Evolutionary conservation across 2,888 invertebrate species (phyloP).

Genomic region (Glyphotaelius pellucidus): DNA sequence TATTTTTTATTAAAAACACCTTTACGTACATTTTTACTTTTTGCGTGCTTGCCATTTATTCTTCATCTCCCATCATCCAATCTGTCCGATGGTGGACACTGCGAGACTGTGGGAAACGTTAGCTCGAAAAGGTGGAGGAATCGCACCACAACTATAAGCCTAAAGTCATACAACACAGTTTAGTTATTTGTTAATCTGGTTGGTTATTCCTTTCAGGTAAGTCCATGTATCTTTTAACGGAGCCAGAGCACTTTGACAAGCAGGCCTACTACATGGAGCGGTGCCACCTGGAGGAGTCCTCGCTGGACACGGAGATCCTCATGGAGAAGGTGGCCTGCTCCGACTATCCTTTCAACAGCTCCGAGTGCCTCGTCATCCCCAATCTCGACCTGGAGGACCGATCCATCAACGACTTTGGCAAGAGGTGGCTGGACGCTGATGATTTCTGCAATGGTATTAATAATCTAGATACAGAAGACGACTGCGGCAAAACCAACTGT

Average conservation of each 20-base stretch:
- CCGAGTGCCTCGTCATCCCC: slow-evolving; percentile 59
- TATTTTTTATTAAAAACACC: neutral
- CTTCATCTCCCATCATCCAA: too few species aligned
- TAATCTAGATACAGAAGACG: neutral
- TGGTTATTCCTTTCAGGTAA: slow-evolving; percentile 56
- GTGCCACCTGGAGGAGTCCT: slow-evolving; percentile 43
- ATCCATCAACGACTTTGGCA: slow-evolving; percentile 56
- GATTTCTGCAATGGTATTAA: neutral
- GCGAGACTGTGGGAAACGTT: neutral
- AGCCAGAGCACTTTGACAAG: slow-evolving; percentile 47
- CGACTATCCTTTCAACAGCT: slow-evolving; percentile 47
- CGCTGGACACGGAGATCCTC: slow-evolving; percentile 35
- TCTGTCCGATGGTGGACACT: too few species aligned
- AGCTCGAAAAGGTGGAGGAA: neutral
- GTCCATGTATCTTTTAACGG: slow-evolving; percentile 53
- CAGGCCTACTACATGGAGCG: slow-evolving; percentile 49
- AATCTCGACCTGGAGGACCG: slow-evolving; percentile 53
- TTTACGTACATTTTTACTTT: neutral
- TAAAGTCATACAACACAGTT: too few species aligned
- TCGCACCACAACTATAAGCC: neutral
- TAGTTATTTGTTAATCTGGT: neutral
- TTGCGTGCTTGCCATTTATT: too few species aligned
- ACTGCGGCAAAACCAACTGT: neutral
- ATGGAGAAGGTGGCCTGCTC: slow-evolving; percentile 43
- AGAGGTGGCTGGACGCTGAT: slow-evolving; percentile 52